Evolutionary conservation across 2,113 vertebrate genomes (phyloP), one percentile per base, ranked within the genome.

Genomic region (Cettia cetti): DNA sequence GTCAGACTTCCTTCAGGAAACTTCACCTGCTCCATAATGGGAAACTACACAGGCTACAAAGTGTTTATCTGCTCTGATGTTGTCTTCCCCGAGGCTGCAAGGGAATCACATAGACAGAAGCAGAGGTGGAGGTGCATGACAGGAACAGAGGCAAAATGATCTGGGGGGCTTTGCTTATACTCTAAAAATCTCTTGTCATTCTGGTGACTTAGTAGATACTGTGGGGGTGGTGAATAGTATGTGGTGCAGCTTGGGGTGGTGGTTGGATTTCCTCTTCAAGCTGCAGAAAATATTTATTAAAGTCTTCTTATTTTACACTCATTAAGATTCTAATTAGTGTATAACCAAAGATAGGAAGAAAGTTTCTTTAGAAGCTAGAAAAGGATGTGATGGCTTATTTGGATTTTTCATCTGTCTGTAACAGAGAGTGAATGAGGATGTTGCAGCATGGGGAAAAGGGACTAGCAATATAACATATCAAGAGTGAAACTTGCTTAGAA

Each of bases 11-110:
- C 54, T 74, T 60, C 35, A 52, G 76, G 33, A 91, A 75, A 50
- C 5, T 44, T 50, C 42, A 56, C 20, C 22, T 42, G 3, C 15
- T 76, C 18, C 1, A 0, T 2, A 9, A 6, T 26, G 6, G 8
- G 13, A 35, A 85, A 31, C 15, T 69, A 12, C 30, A 26, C 30
- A 26, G 64, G 2, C 14, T 56, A 18, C 28, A 78, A 11, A 17
- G 10, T 42, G 20, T 14, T 74, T 52, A 23, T 37, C 45, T 65
- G 18, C 40, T 57, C 45, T 35, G 50, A 9, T 23, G 9, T 11
- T 35, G 24, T 44, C 57, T 33, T 81, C 26, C 49, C 49, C 1
- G 6, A 74, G 19, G 14, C 52, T 71, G 9, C 27, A 57, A 33
- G 9, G 30, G n/a, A 80, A 39, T 49, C 77, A 42, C 6, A 27